Percentiles rank a stretch among this genome's conserved stretches.
Evolutionary conservation across 2,888 invertebrate species (phyloP).

Genomic region (Stratiomys singularior): DNA sequence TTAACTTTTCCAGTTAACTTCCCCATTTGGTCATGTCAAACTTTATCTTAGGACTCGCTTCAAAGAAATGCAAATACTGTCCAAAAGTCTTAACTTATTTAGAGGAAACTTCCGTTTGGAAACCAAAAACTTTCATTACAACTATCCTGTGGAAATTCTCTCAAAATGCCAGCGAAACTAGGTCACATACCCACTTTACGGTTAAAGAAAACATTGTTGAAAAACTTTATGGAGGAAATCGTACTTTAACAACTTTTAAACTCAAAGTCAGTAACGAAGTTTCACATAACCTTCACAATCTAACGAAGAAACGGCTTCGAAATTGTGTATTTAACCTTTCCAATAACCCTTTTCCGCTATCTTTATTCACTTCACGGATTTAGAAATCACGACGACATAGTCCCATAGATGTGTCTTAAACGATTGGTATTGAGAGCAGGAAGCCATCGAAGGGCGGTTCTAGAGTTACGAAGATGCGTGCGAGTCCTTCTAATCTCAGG

Average conservation of each 20-base stretch:
- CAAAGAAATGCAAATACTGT: constrained; percentile 35
- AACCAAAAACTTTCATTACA: constrained; percentile 9
- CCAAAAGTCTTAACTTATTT: constrained; percentile 30
- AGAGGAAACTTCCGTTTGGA: not conserved
- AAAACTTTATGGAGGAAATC: constrained; percentile 13
- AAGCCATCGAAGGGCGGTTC: not conserved
- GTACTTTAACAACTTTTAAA: constrained; percentile 13
- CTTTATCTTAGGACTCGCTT: constrained; percentile 16
- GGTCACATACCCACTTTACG: constrained; percentile 28
- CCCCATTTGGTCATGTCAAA: not conserved
- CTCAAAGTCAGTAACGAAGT: not conserved
- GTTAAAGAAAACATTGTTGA: not conserved
- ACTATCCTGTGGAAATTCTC: not conserved
- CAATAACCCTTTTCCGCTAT: constrained; percentile 34
- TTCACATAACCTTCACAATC: constrained; percentile 1
- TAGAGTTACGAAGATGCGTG: not conserved
- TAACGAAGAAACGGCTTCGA: constrained; percentile 30
- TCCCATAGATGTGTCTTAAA: not conserved
- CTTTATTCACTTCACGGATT: constrained; percentile 29
- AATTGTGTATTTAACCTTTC: constrained; percentile 42
- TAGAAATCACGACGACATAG: not conserved
- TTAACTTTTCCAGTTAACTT: not conserved
- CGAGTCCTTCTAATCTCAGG: constrained; percentile 27
- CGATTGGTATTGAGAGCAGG: not conserved
- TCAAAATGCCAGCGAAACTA: not conserved